phyloP scores from a whole-genome alignment of 2,113 vertebrate genomes.

The Corythaixoides concolor region DNA sequence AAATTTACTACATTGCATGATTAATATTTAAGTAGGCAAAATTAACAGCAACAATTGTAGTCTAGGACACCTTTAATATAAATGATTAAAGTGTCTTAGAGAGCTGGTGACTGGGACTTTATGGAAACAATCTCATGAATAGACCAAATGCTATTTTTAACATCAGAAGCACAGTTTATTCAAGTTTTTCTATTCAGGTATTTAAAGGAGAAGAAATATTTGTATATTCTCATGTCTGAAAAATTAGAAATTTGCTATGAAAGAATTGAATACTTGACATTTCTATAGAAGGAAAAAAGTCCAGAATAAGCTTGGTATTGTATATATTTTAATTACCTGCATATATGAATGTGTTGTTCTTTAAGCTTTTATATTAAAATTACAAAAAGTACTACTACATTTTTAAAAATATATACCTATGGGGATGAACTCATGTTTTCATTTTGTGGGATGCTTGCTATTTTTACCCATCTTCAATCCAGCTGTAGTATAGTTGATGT shows the following conservation, averaged over 20 bases:
- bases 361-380: neutral
- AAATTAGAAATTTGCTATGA: constrained; percentile 60
- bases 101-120: neutral
- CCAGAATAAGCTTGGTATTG: constrained; percentile 51
- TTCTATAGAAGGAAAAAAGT: constrained; percentile 46
- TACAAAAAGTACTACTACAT: neutral
- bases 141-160: neutral
- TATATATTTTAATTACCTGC: constrained; percentile 41
- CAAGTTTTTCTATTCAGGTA: constrained; percentile 24
- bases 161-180: neutral
- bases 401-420: neutral
- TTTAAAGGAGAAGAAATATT: constrained; percentile 43
- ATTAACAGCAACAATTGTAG: neutral
- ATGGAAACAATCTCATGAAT: neutral
- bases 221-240: constrained; percentile 29
- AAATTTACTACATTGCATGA: neutral
- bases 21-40: neutral
- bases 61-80: neutral
- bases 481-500: neutral
- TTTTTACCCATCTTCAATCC: neutral
- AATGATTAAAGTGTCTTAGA: neutral
- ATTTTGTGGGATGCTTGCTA: neutral
- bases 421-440: neutral
- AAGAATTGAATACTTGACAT: constrained; percentile 60
- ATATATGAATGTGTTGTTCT: neutral